These are phyloP conservation scores for Chaetops frenatus DNA, from an alignment of 2,113 vertebrate genomes.

Conservation along the genomic window DNA sequence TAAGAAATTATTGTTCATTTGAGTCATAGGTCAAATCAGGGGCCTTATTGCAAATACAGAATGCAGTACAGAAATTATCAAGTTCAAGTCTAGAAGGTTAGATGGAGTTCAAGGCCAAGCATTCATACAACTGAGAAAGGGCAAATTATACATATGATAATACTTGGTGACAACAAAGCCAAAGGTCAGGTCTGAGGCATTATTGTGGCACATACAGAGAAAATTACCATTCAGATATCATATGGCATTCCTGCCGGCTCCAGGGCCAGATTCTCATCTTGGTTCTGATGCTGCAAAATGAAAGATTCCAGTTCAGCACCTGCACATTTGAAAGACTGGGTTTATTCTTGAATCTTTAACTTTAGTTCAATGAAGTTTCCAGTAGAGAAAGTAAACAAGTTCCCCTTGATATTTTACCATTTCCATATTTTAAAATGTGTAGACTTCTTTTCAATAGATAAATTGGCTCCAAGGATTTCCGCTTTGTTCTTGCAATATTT, in stretches of 20 bases:
- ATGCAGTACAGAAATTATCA: slow-evolving; percentile 49
- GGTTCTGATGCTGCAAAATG: neutral
- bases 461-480: neutral
- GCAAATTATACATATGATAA: slow-evolving; percentile 60
- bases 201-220: slow-evolving; percentile 47
- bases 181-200: slow-evolving; percentile 48
- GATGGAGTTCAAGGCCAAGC: slow-evolving; percentile 57
- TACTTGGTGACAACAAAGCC: slow-evolving; percentile 60
- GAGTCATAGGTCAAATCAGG: slow-evolving; percentile 48
- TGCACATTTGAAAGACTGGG: neutral
- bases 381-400: neutral
- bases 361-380: neutral
- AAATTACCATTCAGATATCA: slow-evolving; percentile 58
- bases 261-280: neutral
- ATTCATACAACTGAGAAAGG: slow-evolving; percentile 34
- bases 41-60: slow-evolving; percentile 29
- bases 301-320: neutral
- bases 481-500: neutral
- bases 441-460: neutral
- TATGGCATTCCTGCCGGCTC: slow-evolving; percentile 14
- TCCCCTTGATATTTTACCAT: neutral
- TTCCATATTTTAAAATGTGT: neutral
- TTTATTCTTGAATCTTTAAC: neutral
- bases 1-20: slow-evolving; percentile 60
- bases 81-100: slow-evolving; percentile 52